phyloP scores from a whole-genome alignment of 2,797 vertebrate species.

The Phalloptychus januarius region DNA sequence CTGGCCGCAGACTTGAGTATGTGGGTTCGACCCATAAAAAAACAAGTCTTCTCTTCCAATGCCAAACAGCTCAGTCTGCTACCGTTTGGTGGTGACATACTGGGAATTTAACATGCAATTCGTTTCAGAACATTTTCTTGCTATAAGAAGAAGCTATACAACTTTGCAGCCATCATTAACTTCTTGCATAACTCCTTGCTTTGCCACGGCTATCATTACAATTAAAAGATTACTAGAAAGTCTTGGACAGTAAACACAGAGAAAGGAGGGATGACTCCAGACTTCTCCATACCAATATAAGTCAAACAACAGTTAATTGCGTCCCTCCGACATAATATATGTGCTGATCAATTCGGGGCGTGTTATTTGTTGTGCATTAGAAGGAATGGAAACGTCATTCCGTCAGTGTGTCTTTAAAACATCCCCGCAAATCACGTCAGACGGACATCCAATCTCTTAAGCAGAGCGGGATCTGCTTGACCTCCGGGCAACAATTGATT shows the following conservation, averaged over 20 bases:
- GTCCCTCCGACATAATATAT: slow-evolving; percentile 18
- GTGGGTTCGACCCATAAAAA: neutral
- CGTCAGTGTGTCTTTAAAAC: slow-evolving; percentile 62
- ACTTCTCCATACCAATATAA: neutral
- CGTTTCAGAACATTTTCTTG: neutral
- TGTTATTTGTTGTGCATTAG: slow-evolving; percentile 57
- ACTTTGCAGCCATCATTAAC: neutral
- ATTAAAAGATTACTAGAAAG: neutral
- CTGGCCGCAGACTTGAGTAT: neutral
- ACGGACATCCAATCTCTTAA: slow-evolving; percentile 60
- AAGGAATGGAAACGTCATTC: slow-evolving; percentile 49
- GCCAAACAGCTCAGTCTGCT: neutral
- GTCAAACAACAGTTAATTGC: slow-evolving; percentile 9
- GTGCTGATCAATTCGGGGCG: slow-evolving; percentile 38
- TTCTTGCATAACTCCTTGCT: neutral
- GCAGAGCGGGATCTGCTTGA: slow-evolving; percentile 57
- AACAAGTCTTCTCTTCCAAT: neutral
- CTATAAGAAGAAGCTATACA: neutral
- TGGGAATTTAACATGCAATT: neutral
- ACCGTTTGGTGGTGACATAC: neutral
- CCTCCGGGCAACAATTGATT: slow-evolving; percentile 64
- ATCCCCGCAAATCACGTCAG: slow-evolving; percentile 62
- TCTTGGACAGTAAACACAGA: neutral
- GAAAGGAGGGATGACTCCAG: neutral
- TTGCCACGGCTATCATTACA: neutral